phyloP scores from a whole-genome alignment of 2,888 invertebrate genomes.

The Diarsia mendica region DNA sequence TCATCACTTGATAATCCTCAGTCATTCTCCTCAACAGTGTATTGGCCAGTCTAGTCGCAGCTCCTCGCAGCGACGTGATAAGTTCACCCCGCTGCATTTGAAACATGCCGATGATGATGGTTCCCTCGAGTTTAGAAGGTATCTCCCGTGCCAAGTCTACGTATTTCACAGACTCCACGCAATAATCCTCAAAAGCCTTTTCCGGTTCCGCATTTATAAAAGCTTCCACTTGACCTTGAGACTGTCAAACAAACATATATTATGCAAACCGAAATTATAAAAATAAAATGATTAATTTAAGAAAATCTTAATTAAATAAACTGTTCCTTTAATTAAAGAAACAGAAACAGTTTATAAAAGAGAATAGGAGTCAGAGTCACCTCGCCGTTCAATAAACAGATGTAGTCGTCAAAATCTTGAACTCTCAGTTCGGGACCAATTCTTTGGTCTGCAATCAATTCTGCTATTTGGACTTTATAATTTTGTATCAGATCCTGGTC shows the following conservation, averaged over 20 bases:
- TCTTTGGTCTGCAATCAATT: constrained; percentile 92
- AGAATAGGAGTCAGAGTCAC: constrained; percentile 72
- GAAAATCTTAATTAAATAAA: too few relatives aligned
- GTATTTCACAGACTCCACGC: constrained; percentile 91
- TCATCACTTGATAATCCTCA: constrained; percentile 94
- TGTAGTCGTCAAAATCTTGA: constrained; percentile 95
- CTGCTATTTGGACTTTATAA: constrained; percentile 91
- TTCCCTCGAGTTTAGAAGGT: constrained; percentile 90
- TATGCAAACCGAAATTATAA: not conserved
- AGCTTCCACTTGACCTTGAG: constrained; percentile 90
- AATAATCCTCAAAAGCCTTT: constrained; percentile 92
- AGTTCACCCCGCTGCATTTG: constrained; percentile 95
- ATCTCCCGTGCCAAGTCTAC: constrained; percentile 91
- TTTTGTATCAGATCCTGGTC: constrained; percentile 92
- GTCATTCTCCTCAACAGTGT: constrained; percentile 94
- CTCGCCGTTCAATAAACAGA: constrained; percentile 93
- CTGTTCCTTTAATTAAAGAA: not conserved
- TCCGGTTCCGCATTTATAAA: constrained; percentile 92
- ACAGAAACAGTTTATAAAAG: not conserved
- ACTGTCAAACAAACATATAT: constrained; percentile 77
- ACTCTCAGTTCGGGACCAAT: constrained; percentile 93
- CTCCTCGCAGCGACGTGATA: constrained; percentile 92
- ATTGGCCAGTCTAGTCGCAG: constrained; percentile 93
- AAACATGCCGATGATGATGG: constrained; percentile 95
- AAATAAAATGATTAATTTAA: not conserved